Percentiles rank a stretch among this genome's conserved stretches.
phyloP scores from a whole-genome alignment of 2,797 vertebrate species.

The Alauda arvensis region DNA sequence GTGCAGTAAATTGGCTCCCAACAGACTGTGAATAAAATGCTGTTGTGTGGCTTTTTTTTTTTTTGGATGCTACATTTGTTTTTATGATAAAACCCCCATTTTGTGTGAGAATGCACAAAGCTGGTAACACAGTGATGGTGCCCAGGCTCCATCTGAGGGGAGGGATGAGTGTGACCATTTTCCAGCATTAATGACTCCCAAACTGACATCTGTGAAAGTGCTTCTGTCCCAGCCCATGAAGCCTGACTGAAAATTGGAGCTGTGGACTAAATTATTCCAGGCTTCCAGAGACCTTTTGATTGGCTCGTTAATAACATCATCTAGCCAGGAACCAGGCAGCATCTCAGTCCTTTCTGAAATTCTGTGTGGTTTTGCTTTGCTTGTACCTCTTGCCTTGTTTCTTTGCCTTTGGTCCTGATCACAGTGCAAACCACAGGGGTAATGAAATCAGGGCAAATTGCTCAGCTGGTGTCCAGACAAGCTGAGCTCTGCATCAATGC shows the following conservation, averaged over 20 bases:
- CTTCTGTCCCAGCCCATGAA: neutral
- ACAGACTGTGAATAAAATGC: slow-evolving; percentile 10
- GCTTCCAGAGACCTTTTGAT: neutral
- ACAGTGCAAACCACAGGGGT: neutral
- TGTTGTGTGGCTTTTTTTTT: neutral
- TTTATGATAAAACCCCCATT: slow-evolving; percentile 16
- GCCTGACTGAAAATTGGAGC: neutral
- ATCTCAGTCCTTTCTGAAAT: too few relatives aligned
- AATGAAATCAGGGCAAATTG: neutral
- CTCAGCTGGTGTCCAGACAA: neutral
- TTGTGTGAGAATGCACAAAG: neutral
- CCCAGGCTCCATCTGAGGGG: neutral
- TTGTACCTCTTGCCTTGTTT: neutral
- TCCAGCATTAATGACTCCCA: neutral
- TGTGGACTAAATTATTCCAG: neutral
- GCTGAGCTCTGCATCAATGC: neutral
- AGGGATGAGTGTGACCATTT: neutral
- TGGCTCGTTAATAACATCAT: neutral
- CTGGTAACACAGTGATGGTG: neutral
- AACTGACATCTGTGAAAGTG: neutral
- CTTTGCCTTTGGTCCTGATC: neutral
- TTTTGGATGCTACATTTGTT: slow-evolving; percentile 8
- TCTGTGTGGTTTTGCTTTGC: neutral
- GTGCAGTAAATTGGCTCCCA: slow-evolving; percentile 37
- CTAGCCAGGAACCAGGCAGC: neutral